These are phyloP conservation scores for Metopolophium dirhodum DNA, from an alignment of 1,140 invertebrate species.

Conservation along the genomic window DNA sequence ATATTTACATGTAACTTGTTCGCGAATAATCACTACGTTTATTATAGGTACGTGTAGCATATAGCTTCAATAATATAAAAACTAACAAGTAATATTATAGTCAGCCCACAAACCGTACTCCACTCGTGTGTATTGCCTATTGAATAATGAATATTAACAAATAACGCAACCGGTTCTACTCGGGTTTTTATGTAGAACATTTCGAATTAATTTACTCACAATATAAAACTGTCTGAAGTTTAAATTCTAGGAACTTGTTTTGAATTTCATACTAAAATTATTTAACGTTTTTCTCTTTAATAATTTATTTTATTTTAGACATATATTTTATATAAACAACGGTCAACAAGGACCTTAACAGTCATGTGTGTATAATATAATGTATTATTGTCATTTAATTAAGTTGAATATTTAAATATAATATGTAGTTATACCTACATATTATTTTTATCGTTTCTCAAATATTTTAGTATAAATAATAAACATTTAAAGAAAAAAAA, in stretches of 20 bases:
- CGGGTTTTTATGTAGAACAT: constrained; percentile 15
- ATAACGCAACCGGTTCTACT: constrained; percentile 27
- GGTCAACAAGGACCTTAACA: background rate
- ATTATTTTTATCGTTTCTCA: background rate
- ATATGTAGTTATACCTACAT: background rate
- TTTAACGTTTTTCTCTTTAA: background rate
- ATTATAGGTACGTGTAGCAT: background rate
- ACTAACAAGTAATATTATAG: background rate
- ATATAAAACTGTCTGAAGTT: background rate
- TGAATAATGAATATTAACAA: background rate
- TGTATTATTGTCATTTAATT: background rate
- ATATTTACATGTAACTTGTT: background rate
- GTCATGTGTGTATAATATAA: background rate
- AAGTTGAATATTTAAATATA: background rate
- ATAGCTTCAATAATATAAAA: background rate
- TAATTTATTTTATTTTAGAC: background rate
- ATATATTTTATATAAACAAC: background rate
- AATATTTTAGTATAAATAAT: background rate
- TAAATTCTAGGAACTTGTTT: constrained; percentile 4
- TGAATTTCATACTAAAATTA: background rate
- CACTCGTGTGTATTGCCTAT: background rate
- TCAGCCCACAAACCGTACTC: background rate
- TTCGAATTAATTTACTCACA: constrained; percentile 27
- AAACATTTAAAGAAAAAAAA: background rate
- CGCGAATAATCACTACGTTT: background rate